Percentiles rank a stretch among this genome's conserved stretches.
Conservation (phyloP, 53 echinoderm and acorn worm species). For the Arbacia lixula region DNA sequence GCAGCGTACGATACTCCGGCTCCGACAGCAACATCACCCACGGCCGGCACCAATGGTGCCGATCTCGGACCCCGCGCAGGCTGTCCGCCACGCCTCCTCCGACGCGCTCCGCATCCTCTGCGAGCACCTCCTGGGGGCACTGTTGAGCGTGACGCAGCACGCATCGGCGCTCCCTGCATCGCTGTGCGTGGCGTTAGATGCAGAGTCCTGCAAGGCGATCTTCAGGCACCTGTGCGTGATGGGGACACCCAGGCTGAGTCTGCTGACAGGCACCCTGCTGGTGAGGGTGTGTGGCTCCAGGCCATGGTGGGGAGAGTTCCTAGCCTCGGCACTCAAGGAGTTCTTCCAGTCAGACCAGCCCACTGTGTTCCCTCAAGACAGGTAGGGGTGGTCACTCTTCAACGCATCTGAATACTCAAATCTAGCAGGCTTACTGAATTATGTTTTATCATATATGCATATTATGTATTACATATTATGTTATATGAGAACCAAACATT, state of each 20-base stretch:
- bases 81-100: slow-evolving; percentile 73
- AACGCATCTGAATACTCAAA: too few relatives aligned
- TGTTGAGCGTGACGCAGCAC: slow-evolving; percentile 75
- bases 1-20: slow-evolving; percentile 60
- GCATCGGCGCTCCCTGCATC: slow-evolving; percentile 50
- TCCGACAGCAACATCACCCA: slow-evolving; percentile 72
- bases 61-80: slow-evolving; percentile 42
- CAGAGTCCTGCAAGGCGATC: slow-evolving; percentile 85
- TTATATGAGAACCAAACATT: too few relatives aligned
- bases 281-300: slow-evolving; percentile 80
- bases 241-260: slow-evolving; percentile 85
- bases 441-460: too few relatives aligned
- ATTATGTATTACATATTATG: too few relatives aligned
- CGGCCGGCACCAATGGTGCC: slow-evolving; percentile 33
- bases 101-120: slow-evolving; percentile 88
- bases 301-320: slow-evolving; percentile 98
- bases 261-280: slow-evolving; percentile 80
- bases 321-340: slow-evolving; percentile 91
- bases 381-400: slow-evolving; percentile 78
- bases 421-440: too few relatives aligned
- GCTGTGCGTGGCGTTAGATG: slow-evolving; percentile 72
- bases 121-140: slow-evolving; percentile 86
- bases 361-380: slow-evolving; percentile 86
- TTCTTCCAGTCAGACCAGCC: slow-evolving; percentile 89
- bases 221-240: slow-evolving; percentile 94